Base-by-base conservation (phyloP, 2,113 vertebrate species). In the Megaleporinus macrocephalus region DNA sequence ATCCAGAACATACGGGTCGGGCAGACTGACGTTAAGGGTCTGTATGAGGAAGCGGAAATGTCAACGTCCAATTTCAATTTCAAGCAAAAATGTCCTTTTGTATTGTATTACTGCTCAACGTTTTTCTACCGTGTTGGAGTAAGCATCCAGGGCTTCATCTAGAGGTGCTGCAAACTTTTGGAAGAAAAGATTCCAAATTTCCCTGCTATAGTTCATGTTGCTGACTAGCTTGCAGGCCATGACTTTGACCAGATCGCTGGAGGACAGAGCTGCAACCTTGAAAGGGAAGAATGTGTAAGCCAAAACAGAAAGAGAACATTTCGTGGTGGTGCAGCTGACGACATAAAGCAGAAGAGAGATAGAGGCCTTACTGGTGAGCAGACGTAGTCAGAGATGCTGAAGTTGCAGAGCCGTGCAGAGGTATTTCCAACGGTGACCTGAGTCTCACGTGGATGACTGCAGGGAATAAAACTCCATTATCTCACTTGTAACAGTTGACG, bases 341-440 rank as follows among this genome's bases (percentile, higher is more conserved):
- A 29, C 3, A 12, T 26, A 3, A 3, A 18, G 20, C 18, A 15
- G 26, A 22, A 68, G 26, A 24, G 51, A 26, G 14, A 20, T 3
- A 15, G 10, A 53, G 24, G 13, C 27, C 83, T 73, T 89, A 91
- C 90, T 16, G 63, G 63, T 29, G 89, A 88, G 47, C 90, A 91
- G 65, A 83, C 86, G 29, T 85, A 80, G 7, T 81, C 47, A 44
- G 22, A 49, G 69, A 91, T 81, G 82, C 53, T 76, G 16, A 76
- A 63, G 74, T 27, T 63, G 59, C 74, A 76, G 33, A 76, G 49
- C 20, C 22, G 26, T 73, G 27, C 24, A 26, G 74, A 76, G 44
- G 0, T 16, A 47, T 55, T 49, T 76, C 36, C 74, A 55, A 51
- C 30, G 27, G 27, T 13, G 2, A 12, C 29, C 5, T n/a, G 3